Percentiles rank a stretch among this genome's conserved stretches.
Evolutionary conservation across 2,888 invertebrate species (phyloP).

Genomic region (Nebria salina): DNA sequence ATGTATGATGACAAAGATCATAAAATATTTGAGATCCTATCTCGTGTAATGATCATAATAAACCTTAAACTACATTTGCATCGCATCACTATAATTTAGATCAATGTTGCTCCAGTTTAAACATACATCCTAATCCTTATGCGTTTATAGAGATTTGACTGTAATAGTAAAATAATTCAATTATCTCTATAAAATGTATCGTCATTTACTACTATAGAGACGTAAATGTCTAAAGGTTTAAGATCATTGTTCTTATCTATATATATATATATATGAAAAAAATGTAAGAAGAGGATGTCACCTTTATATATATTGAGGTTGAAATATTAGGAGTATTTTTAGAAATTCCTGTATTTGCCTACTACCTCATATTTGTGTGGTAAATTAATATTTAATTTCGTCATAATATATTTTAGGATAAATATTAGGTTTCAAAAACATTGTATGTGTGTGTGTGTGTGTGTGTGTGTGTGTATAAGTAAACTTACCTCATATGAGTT

Average conservation of each 20-base stretch:
- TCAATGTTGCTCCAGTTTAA: background rate
- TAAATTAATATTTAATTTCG: background rate
- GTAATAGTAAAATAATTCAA: background rate
- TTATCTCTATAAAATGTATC: background rate
- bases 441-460: background rate
- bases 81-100: background rate
- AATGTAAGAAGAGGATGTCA: no score
- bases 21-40: background rate
- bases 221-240: no score
- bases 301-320: no score
- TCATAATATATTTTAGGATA: background rate
- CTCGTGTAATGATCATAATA: background rate
- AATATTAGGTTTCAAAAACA: background rate
- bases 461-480: background rate
- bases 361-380: background rate
- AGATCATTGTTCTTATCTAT: no score
- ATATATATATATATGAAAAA: no score
- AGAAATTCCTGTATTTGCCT: no score
- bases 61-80: background rate
- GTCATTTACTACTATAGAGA: background rate
- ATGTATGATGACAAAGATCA: background rate
- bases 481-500: constrained; percentile 72
- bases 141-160: background rate
- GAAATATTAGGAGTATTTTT: no score
- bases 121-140: background rate